Conservation (phyloP, 2,113 vertebrate genomes). For the Apodemus sylvaticus region DNA sequence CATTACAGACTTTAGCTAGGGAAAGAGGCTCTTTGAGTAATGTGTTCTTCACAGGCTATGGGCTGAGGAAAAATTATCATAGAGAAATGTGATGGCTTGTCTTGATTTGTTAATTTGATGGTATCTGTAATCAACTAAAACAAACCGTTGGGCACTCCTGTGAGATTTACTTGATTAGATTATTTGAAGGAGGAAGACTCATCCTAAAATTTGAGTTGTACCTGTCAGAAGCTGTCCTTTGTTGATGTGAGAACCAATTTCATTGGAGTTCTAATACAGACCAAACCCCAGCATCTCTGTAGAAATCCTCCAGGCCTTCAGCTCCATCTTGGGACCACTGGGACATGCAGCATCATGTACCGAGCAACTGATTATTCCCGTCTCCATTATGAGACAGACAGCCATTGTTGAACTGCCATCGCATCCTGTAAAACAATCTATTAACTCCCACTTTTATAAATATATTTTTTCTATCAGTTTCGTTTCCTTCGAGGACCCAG, state of each 20-base stretch:
- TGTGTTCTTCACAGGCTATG: neutral
- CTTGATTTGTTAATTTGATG: neutral
- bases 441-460: neutral
- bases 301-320: neutral
- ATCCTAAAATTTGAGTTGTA: neutral
- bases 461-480: neutral
- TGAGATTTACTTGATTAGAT: neutral
- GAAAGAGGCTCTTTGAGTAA: conserved; percentile 10
- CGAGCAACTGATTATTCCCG: neutral
- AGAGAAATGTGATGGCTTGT: neutral
- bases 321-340: no score
- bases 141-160: neutral
- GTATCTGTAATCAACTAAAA: neutral
- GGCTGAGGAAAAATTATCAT: neutral
- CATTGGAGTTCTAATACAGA: neutral
- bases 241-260: neutral
- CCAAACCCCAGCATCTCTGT: neutral
- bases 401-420: neutral
- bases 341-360: neutral
- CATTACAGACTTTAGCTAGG: conserved; percentile 42
- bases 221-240: neutral
- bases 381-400: neutral
- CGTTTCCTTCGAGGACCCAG: neutral
- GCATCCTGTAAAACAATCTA: neutral
- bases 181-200: neutral